These are phyloP conservation scores for Sitta carolinensis DNA, from an alignment of 2,797 vertebrate genomes.

Conservation along the genomic window DNA sequence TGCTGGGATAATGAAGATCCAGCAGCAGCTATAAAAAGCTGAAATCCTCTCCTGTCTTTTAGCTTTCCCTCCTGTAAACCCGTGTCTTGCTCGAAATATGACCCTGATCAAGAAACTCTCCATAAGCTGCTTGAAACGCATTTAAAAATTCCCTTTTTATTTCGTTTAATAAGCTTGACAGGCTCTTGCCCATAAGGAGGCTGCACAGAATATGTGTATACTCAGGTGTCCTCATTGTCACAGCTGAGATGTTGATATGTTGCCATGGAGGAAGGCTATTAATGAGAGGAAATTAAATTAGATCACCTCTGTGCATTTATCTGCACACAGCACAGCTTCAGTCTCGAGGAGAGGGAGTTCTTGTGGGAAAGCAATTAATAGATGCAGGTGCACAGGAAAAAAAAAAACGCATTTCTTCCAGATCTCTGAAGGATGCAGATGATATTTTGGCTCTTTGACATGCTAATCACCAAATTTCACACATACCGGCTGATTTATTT, in stretches of 20 bases:
- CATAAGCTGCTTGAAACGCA: neutral
- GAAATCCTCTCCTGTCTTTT: neutral
- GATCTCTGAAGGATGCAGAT: constrained; percentile 33
- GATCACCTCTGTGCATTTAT: constrained; percentile 63
- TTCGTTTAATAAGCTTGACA: neutral
- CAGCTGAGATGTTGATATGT: constrained; percentile 68
- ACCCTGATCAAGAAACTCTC: neutral
- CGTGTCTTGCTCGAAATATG: neutral
- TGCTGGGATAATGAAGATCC: constrained; percentile 1
- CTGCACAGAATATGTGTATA: neutral
- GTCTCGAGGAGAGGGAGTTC: constrained; percentile 50
- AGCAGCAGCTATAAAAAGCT: neutral
- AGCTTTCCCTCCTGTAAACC: neutral
- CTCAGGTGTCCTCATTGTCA: constrained; percentile 56
- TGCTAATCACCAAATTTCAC: constrained; percentile 52
- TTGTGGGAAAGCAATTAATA: constrained; percentile 71
- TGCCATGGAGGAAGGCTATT: constrained; percentile 72
- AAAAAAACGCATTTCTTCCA: constrained; percentile 28
- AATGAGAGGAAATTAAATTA: constrained; percentile 74
- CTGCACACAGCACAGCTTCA: constrained; percentile 47
- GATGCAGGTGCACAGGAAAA: constrained; percentile 65
- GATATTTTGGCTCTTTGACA: constrained; percentile 27
- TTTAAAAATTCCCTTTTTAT: neutral
- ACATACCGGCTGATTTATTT: neutral
- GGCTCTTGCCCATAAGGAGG: neutral